Percentiles rank a stretch among this genome's conserved stretches.
Conservation (phyloP, 2,888 invertebrate species). For the Himalopsyche tibetana region DNA sequence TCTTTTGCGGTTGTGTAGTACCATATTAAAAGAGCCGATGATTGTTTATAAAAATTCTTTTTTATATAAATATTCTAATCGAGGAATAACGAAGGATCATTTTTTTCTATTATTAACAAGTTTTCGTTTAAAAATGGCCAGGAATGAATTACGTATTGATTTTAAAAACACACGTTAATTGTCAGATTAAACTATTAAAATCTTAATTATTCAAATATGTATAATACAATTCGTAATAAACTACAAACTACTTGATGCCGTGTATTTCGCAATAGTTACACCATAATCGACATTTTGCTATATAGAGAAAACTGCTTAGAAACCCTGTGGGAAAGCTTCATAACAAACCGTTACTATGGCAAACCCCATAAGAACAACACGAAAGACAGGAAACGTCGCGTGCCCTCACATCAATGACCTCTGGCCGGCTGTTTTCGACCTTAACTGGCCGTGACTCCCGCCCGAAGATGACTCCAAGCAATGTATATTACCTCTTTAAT, state of each 20-base stretch:
- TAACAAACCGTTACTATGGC: conserved; percentile 51
- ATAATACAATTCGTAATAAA: neutral
- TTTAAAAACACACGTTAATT: too few relatives aligned
- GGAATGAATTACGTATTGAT: too few relatives aligned
- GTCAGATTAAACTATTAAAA: too few relatives aligned
- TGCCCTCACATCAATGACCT: conserved; percentile 43
- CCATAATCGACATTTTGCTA: neutral
- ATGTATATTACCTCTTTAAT: neutral
- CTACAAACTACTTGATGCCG: neutral
- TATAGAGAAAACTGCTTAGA: neutral
- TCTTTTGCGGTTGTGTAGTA: too few relatives aligned
- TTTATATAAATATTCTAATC: too few relatives aligned
- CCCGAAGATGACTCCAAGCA: neutral
- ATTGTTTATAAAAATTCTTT: too few relatives aligned
- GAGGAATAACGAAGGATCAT: too few relatives aligned
- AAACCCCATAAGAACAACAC: conserved; percentile 19
- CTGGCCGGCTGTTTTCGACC: conserved; percentile 24
- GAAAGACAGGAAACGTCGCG: conserved; percentile 51
- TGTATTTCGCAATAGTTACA: conserved; percentile 10
- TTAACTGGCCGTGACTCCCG: conserved; percentile 7
- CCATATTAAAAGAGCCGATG: too few relatives aligned
- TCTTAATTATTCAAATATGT: neutral
- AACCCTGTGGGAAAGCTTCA: conserved; percentile 12
- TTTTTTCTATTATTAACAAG: too few relatives aligned
- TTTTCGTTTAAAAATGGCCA: too few relatives aligned